phyloP scores from a whole-genome alignment of 2,797 vertebrate genomes.

The Discoglossus pictus region DNA sequence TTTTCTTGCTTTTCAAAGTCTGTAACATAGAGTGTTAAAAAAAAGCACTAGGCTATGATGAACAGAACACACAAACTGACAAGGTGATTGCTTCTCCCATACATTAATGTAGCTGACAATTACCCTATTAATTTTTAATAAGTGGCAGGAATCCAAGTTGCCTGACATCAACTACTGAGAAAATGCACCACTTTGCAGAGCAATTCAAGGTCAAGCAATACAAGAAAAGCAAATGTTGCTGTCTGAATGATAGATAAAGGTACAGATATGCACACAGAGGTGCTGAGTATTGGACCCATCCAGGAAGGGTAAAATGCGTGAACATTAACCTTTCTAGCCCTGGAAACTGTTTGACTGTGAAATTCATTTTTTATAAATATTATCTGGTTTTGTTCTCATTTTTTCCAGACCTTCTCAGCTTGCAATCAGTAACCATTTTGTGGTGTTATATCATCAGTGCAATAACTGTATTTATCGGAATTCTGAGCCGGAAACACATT shows the following conservation, averaged over 20 bases:
- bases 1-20: conserved; percentile 9
- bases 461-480: too few species aligned
- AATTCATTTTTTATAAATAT: too few species aligned
- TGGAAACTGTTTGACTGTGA: too few species aligned
- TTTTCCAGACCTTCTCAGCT: too few species aligned
- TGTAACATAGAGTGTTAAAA: conserved; percentile 22
- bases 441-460: too few species aligned
- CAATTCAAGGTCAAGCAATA: conserved; percentile 9
- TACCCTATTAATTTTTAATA: conserved; percentile 32
- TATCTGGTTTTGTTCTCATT: too few species aligned
- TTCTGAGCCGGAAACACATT: too few species aligned
- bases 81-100: conserved; percentile 24
- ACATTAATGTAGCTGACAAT: conserved; percentile 32
- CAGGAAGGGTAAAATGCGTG: too few species aligned
- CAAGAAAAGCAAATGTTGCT: background rate
- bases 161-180: conserved; percentile 3
- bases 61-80: conserved; percentile 19
- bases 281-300: too few species aligned
- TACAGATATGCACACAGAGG: too few species aligned
- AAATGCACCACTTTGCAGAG: conserved; percentile 2
- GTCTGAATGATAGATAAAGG: conserved; percentile 7
- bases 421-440: too few species aligned
- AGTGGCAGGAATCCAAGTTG: conserved; percentile 7
- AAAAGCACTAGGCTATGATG: conserved; percentile 8
- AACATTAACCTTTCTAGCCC: too few species aligned